A percentile compares a stretch with the other conserved stretches of the same genome.
Conservation (phyloP, 2,113 vertebrate genomes). For the Steatornis caripensis region DNA sequence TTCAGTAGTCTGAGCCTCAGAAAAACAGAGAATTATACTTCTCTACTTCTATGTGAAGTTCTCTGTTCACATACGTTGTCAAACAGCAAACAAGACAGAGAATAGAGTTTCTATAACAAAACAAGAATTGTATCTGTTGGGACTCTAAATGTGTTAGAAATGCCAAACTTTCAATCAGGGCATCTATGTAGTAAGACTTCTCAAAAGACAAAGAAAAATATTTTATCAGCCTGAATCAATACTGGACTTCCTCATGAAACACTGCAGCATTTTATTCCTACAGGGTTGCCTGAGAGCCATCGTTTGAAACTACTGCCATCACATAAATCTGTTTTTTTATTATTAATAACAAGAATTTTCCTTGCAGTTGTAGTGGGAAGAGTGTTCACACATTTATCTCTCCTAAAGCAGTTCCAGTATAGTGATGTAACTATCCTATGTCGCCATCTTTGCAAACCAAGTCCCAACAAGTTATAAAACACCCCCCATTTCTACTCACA, state of each 20-base stretch:
- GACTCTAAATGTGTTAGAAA: neutral
- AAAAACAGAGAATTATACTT: constrained; percentile 19
- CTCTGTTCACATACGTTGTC: neutral
- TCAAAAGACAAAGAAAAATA: constrained; percentile 40
- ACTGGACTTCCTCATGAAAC: neutral
- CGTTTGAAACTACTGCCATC: neutral
- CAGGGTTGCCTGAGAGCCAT: neutral
- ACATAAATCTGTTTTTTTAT: neutral
- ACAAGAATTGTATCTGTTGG: neutral
- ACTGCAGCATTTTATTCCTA: neutral
- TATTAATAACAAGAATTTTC: neutral
- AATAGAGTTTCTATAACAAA: neutral
- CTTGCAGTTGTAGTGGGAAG: neutral
- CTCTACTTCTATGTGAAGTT: neutral
- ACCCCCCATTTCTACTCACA: neutral
- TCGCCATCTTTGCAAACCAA: neutral
- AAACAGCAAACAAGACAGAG: neutral
- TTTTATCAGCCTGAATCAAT: constrained; percentile 39
- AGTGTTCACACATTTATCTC: neutral
- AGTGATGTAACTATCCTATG: neutral
- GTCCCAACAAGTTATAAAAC: neutral
- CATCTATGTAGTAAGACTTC: neutral
- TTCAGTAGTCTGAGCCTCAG: constrained; percentile 24
- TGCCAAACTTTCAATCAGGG: neutral
- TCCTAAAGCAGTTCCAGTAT: neutral